These are phyloP conservation scores for Vipera latastei DNA, from an alignment of 2,797 vertebrate genomes.

Conservation along the genomic window DNA sequence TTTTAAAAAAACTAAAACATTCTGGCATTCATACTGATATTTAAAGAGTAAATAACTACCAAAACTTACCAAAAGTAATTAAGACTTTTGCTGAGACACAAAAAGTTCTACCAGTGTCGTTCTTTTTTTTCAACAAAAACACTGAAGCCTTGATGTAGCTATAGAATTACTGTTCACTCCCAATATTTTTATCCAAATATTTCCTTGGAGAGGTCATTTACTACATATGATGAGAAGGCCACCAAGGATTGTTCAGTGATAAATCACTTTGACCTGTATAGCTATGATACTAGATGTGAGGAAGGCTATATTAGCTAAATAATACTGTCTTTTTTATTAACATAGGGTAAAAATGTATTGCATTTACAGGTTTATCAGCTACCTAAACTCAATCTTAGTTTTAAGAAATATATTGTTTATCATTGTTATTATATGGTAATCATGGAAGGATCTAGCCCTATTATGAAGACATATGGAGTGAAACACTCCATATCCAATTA, in stretches of 20 bases:
- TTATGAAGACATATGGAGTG: not conserved
- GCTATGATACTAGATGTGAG: not conserved
- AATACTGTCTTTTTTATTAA: not conserved
- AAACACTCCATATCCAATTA: not conserved
- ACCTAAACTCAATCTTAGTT: not conserved
- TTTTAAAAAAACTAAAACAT: not conserved
- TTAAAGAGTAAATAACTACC: too few relatives aligned
- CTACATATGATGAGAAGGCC: not conserved
- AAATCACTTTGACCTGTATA: not conserved
- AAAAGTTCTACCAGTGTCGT: not conserved
- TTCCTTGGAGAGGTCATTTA: not conserved
- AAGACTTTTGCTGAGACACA: not conserved
- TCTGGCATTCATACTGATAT: not conserved
- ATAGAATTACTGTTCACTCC: not conserved
- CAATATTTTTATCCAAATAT: not conserved
- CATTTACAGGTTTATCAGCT: not conserved
- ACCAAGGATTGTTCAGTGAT: not conserved
- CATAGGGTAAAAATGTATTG: not conserved
- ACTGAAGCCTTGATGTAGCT: not conserved
- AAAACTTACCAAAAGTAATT: not conserved
- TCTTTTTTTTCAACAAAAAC: not conserved
- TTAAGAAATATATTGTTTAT: not conserved
- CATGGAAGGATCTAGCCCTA: not conserved
- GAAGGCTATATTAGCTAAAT: not conserved
- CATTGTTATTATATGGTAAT: not conserved